A percentile compares a stretch with the other conserved stretches of the same genome.
Evolutionary conservation across 2,888 invertebrate species (phyloP).

Genomic region (Lasioglossum leucozonium): DNA sequence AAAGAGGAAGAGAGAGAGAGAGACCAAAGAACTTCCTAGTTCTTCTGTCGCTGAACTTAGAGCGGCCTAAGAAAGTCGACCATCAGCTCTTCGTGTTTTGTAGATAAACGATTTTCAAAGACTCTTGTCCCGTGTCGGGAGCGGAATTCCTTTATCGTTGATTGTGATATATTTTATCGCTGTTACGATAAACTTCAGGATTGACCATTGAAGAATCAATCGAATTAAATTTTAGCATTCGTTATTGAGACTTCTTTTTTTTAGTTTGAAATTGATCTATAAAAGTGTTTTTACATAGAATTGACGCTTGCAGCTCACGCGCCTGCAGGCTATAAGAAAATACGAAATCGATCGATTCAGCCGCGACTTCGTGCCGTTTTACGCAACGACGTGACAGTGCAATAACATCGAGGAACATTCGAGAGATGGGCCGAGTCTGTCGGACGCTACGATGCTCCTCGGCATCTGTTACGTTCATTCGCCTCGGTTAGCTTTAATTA

Average conservation of each 20-base stretch:
- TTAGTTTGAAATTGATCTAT: background rate
- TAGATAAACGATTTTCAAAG: slow-evolving; percentile 58
- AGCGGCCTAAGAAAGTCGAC: slow-evolving; percentile 22
- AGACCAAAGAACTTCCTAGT: slow-evolving; percentile 31
- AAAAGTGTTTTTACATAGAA: background rate
- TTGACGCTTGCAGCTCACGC: slow-evolving; percentile 30
- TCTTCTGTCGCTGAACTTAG: background rate
- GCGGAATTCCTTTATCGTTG: slow-evolving; percentile 43
- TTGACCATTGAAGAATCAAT: background rate
- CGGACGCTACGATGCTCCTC: slow-evolving; percentile 37
- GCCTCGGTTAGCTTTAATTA: slow-evolving; percentile 46
- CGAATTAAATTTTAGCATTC: background rate
- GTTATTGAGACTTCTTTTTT: background rate
- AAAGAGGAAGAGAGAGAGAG: background rate
- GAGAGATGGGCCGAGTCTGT: no score
- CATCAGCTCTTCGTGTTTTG: slow-evolving; percentile 20
- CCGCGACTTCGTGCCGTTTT: slow-evolving; percentile 38
- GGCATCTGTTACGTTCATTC: slow-evolving; percentile 25
- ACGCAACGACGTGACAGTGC: slow-evolving; percentile 52
- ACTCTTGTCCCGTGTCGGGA: slow-evolving; percentile 45
- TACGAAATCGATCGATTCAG: slow-evolving; percentile 46
- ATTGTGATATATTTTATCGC: slow-evolving; percentile 50
- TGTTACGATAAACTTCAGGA: slow-evolving; percentile 32
- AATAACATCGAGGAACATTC: slow-evolving; percentile 46
- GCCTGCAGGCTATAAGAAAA: slow-evolving; percentile 6